Evolutionary conservation across 2,113 vertebrate species (phyloP).

Genomic region (Prinia subflava): DNA sequence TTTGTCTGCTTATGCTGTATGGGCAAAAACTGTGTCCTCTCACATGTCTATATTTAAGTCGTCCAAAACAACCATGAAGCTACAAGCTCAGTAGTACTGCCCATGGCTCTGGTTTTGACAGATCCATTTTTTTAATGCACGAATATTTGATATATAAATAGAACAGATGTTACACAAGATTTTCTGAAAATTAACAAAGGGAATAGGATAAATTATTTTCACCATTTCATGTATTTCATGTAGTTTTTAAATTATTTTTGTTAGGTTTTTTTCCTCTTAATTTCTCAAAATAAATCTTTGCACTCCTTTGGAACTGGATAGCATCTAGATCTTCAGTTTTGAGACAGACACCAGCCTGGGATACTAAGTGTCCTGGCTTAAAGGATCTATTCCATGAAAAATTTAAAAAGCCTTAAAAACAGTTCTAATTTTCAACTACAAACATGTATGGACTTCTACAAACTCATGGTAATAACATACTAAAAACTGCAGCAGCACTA

Average conservation of each 20-base stretch:
- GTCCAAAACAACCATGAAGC: not conserved
- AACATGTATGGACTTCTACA: not conserved
- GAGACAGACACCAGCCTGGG: not conserved
- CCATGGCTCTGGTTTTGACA: not conserved
- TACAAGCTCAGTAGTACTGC: not conserved
- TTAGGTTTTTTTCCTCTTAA: accelerated
- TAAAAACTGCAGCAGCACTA: not conserved
- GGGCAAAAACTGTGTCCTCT: not conserved
- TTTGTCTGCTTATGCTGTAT: not conserved
- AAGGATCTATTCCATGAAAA: not conserved
- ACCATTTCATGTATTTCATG: not conserved
- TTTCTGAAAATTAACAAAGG: not conserved
- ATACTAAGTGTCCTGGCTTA: not conserved
- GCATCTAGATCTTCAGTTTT: not conserved
- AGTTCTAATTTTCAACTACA: not conserved
- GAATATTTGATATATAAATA: not conserved
- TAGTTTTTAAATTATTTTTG: not conserved
- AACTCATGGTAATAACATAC: not conserved
- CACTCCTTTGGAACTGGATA: not conserved
- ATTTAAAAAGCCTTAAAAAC: not conserved
- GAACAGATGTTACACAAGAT: not conserved
- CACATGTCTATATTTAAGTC: not conserved
- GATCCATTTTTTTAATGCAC: not conserved
- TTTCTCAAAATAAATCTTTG: not conserved
- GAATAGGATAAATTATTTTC: not conserved